Evolutionary conservation across 64 coral and sea anemone species (phyloP), one percentile per base, ranked within the genome.

Genomic region (Porites australiensis): DNA sequence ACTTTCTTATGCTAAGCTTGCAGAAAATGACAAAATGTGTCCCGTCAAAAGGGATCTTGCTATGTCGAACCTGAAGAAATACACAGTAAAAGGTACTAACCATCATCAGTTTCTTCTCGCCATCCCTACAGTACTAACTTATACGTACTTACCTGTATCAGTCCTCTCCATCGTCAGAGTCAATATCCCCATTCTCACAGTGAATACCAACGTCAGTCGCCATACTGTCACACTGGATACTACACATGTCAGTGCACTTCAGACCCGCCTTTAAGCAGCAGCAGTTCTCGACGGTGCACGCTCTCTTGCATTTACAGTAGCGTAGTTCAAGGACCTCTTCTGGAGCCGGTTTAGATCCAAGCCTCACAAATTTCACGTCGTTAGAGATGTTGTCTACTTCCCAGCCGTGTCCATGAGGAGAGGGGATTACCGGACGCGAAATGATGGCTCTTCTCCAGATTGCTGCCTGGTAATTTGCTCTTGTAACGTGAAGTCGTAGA

Each of bases 371-470:
- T 44, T 93, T 21, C 61, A 88, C 58, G 11, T 18, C 19, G 61
- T 77, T 79, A 18, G 85, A 57, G 54, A 57, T 57, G 78, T 52
- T 45, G 79, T 44, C 44, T 74, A 91, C 88, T 74, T 91, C 70
- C 82, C 82, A 91, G 21, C 74, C 75, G 60, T 95, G 82, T 27
- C 83, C 93, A 67, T 75, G 82, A 73, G 88, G 82, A 14, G 89
- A 74, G 54, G 88, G 74, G 64, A 88, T 58, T 64, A 55, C 75
- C 46, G 93, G 88, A 85, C 46, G 54, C 15, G 82, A 52, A 75
- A 62, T 74, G 5, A 51, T 80, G 50, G 88, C 93, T 95, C 81
- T 91, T 82, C 82, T 87, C 93, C 88, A 95, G 27, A 95, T 91
- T 72, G 83, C 88, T 64, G 94, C 89, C 63, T 91, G 94, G 46